Conservation (phyloP, 2,113 vertebrate genomes). For the Cyprinodon tularosa region DNA sequence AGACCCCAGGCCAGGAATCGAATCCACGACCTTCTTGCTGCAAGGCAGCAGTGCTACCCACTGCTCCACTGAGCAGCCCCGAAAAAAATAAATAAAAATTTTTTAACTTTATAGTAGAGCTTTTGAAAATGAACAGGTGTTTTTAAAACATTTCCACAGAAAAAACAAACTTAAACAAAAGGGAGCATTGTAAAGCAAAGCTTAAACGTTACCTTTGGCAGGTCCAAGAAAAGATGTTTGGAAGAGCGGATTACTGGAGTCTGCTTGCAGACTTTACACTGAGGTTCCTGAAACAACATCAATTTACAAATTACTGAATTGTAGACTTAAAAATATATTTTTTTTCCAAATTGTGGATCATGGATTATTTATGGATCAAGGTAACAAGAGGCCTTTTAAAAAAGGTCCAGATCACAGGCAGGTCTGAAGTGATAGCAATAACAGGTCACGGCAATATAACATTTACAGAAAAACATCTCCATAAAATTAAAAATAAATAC, state of each 20-base stretch:
- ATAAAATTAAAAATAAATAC: not conserved
- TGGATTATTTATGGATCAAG: not conserved
- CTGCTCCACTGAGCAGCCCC: no score
- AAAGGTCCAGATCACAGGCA: not conserved
- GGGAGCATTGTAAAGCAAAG: not conserved
- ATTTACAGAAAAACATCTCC: not conserved
- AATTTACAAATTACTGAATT: not conserved
- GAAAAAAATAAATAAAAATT: not conserved
- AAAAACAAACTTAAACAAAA: conserved; percentile 2
- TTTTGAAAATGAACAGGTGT: conserved; percentile 12
- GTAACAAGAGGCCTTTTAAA: not conserved
- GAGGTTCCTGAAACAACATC: conserved; percentile 81
- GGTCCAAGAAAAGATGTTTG: conserved; percentile 91
- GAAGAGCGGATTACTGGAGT: conserved; percentile 86
- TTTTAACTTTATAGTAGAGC: conserved; percentile 22
- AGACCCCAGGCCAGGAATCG: no score
- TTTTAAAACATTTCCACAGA: conserved; percentile 17
- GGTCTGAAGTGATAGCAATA: not conserved
- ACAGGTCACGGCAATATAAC: not conserved
- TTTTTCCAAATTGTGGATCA: not conserved
- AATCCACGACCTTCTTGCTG: no score
- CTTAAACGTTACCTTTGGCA: conserved; percentile 85
- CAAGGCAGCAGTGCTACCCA: no score
- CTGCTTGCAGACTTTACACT: conserved; percentile 89
- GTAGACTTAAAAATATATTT: not conserved